Evolutionary conservation across 2,888 invertebrate genomes (phyloP).

Genomic region (Nowickia ferox): DNA sequence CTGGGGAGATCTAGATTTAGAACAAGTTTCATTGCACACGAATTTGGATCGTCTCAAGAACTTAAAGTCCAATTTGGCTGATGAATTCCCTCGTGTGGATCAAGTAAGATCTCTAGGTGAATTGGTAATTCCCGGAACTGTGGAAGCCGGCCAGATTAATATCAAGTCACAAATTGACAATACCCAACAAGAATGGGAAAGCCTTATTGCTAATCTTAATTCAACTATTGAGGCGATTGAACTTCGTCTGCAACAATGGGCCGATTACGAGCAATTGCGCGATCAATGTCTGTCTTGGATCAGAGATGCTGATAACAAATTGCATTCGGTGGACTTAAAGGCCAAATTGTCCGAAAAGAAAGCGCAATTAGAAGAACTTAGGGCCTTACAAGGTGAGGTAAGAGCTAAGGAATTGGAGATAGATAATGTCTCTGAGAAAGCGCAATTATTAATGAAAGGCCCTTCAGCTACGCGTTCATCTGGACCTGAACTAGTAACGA

Average conservation of each 20-base stretch:
- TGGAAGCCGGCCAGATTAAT: conserved; percentile 91
- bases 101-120: conserved; percentile 93
- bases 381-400: conserved; percentile 92
- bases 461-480: conserved; percentile 89
- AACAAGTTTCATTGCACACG: conserved; percentile 92
- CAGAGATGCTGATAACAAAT: conserved; percentile 92
- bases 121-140: conserved; percentile 94
- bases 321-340: conserved; percentile 94
- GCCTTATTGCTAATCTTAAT: conserved; percentile 89
- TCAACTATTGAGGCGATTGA: conserved; percentile 92
- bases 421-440: conserved; percentile 95
- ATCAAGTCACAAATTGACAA: conserved; percentile 94
- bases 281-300: conserved; percentile 95
- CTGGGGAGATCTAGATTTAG: conserved; percentile 93
- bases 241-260: conserved; percentile 94
- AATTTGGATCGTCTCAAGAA: conserved; percentile 94
- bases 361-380: conserved; percentile 91
- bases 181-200: conserved; percentile 95
- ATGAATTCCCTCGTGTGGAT: conserved; percentile 93
- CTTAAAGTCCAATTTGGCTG: conserved; percentile 90
- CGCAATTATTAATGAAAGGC: conserved; percentile 91
- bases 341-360: conserved; percentile 92
- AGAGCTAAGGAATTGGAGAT: conserved; percentile 96
- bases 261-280: conserved; percentile 93
- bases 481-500: conserved; percentile 94